Evolutionary conservation across 2,797 vertebrate species (phyloP).

Genomic region (Xerus rutilus): DNA sequence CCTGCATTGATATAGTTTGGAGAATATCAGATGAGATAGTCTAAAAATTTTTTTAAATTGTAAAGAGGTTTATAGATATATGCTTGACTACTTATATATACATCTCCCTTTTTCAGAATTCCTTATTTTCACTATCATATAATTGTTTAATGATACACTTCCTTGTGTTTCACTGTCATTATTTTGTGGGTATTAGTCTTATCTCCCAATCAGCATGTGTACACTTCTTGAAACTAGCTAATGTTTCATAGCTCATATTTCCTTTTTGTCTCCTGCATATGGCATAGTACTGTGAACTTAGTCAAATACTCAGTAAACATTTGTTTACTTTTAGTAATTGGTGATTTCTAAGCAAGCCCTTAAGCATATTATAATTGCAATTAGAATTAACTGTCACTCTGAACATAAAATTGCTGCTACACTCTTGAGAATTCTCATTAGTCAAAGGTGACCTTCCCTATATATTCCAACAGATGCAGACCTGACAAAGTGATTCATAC

Average conservation of each 20-base stretch:
- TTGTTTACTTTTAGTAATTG: constrained; percentile 71
- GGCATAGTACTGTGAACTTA: constrained; percentile 11
- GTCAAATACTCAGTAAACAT: constrained; percentile 65
- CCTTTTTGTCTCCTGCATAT: constrained; percentile 17
- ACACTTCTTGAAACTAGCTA: neutral
- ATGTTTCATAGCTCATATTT: neutral
- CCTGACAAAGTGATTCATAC: constrained; percentile 32
- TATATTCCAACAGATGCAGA: constrained; percentile 11
- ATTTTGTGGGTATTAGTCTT: neutral
- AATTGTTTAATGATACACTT: constrained; percentile 11
- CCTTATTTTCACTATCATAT: neutral
- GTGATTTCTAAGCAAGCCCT: constrained; percentile 55
- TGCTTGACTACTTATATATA: neutral
- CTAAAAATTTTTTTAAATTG: neutral
- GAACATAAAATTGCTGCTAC: constrained; percentile 32
- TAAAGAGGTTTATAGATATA: neutral
- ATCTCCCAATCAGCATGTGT: neutral
- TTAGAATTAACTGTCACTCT: constrained; percentile 56
- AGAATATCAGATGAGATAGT: neutral
- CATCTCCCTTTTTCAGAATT: neutral
- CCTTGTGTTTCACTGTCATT: neutral
- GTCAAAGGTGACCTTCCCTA: constrained; percentile 58
- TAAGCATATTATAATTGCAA: constrained; percentile 57
- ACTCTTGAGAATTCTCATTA: constrained; percentile 59
- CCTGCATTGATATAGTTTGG: neutral